A percentile compares a stretch with the other conserved stretches of the same genome.
Conservation (phyloP, 2,888 invertebrate genomes). For the Protodeltote pygarga region DNA sequence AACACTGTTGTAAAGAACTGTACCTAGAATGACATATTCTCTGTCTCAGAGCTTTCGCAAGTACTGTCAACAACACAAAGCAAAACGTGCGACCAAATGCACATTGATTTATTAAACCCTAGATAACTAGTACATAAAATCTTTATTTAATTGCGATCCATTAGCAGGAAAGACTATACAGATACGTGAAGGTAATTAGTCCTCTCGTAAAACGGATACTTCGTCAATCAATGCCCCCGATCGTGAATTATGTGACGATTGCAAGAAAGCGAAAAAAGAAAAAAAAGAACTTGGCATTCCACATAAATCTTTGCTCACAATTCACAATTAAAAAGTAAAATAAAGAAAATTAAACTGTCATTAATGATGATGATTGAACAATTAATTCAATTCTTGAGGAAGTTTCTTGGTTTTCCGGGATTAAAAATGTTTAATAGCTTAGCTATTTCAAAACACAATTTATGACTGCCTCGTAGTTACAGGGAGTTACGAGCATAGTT, state of each 20-base stretch:
- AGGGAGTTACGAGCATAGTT: no score
- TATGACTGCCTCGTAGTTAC: no score
- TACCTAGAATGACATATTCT: no score
- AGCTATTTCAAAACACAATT: no score
- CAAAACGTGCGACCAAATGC: neutral
- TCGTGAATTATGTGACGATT: conserved; percentile 65
- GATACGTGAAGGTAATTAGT: conserved; percentile 75
- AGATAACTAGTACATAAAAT: conserved; percentile 5
- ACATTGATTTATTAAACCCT: neutral
- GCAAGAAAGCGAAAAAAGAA: conserved; percentile 35
- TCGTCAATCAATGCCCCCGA: conserved; percentile 78
- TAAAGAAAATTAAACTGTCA: neutral
- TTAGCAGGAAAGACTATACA: conserved; percentile 60
- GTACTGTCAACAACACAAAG: no score
- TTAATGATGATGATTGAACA: no score
- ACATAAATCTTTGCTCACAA: conserved; percentile 4
- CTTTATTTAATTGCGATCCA: conserved; percentile 32
- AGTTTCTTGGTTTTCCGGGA: no score
- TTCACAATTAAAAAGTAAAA: conserved; percentile 14
- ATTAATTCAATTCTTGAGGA: no score
- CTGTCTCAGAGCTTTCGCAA: no score
- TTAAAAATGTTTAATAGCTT: no score
- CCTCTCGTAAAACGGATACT: conserved; percentile 74
- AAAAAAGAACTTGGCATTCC: conserved; percentile 32
- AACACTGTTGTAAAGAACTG: no score